Base-by-base conservation (phyloP, 2,113 vertebrate species). In the Oreochromis tanganicae region DNA sequence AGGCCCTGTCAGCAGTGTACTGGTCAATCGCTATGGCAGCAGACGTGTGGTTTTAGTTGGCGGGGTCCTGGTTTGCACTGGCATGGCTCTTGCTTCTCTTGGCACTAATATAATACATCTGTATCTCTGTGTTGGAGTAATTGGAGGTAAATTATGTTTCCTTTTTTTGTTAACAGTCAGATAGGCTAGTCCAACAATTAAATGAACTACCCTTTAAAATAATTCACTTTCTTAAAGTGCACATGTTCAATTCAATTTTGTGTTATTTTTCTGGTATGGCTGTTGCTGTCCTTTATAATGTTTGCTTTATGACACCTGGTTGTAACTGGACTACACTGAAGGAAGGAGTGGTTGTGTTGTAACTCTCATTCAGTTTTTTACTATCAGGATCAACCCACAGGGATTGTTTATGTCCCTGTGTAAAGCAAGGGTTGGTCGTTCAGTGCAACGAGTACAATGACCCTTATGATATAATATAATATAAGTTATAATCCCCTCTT, bases 21-120 rank as follows among this genome's bases (percentile, higher is more conserved):
- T 97, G 7, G 97, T 97, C 5, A 97, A 96, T 78, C 96, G 97
- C 73, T 97, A 96, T 71, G 97, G 97, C 87, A 98, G 97, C 93
- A 96, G 97, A 41, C 96, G 97, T 0, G 97, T 97, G 93, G 97
- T 98, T 13, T 96, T 97, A 85, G 84, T 94, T 1, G 97, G 97
- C 4, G 97, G 97, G 55, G 46, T 97, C 16, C 79, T 97, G 89
- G 96, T 97, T 88, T 93, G 94, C 4, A 2, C 88, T 36, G 97
- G 87, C 29, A 97, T 97, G 97, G 89, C 97, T 52, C 94, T 96
- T 19, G 96, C 96, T 0, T 94, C 97, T 43, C 97, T 97, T 93
- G 97, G 95, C 88, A 97, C 91, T 19, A 95, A 94, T 36, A 97
- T 98, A 80, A 84, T 97, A 32, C 97, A 97, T 92, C 95, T 98